These are phyloP conservation scores for Sycophila sp. DNA, from an alignment of 1,140 invertebrate species.

Conservation along the genomic window DNA sequence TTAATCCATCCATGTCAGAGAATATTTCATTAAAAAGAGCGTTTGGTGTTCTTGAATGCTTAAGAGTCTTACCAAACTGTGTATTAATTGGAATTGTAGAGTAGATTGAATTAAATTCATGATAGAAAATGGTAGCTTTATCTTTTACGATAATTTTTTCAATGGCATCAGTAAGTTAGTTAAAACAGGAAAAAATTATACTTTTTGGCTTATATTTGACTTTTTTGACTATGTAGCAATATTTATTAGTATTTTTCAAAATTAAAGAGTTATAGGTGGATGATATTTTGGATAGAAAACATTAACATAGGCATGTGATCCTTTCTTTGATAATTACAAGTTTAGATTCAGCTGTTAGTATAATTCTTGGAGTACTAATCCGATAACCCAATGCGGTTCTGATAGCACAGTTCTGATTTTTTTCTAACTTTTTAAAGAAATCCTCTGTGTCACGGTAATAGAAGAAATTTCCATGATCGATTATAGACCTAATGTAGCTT, in stretches of 20 bases:
- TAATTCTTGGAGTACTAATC: slow-evolving; percentile 31
- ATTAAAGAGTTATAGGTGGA: background rate
- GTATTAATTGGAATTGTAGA: background rate
- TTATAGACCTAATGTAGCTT: slow-evolving; percentile 27
- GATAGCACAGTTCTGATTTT: slow-evolving; percentile 16
- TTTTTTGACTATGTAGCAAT: background rate
- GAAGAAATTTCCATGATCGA: slow-evolving; percentile 24
- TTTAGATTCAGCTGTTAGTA: slow-evolving; percentile 37
- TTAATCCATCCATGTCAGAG: too few relatives aligned
- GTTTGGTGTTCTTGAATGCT: background rate
- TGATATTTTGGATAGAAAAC: background rate
- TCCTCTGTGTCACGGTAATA: background rate
- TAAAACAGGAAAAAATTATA: background rate
- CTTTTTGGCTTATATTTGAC: background rate
- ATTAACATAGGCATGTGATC: background rate
- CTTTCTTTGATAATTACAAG: background rate
- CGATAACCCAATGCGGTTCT: slow-evolving; percentile 32
- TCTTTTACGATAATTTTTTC: too few relatives aligned
- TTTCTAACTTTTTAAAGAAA: background rate
- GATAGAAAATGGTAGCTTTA: background rate
- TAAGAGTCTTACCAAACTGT: background rate
- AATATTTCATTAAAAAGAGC: background rate
- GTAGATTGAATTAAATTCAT: background rate
- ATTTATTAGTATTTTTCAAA: background rate
- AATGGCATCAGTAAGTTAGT: too few relatives aligned